Conservation (phyloP, 1,140 invertebrate genomes). For the Brachionus calyciflorus region DNA sequence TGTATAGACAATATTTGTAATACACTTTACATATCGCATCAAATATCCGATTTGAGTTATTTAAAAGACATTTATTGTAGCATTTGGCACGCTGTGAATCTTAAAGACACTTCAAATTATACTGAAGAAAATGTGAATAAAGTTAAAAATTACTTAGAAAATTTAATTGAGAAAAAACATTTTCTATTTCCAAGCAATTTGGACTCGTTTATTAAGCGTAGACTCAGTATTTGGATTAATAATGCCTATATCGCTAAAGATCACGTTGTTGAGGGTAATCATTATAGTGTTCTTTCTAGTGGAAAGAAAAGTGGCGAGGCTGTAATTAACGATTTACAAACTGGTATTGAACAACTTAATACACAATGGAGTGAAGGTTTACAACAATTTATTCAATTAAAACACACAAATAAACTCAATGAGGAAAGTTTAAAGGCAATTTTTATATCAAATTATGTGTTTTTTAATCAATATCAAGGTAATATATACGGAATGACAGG, state of each 20-base stretch:
- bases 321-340: not conserved
- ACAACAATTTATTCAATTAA: conserved; percentile 41
- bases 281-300: not conserved
- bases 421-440: not conserved
- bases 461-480: conserved; percentile 1
- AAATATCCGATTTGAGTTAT: not conserved
- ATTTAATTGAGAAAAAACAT: not conserved
- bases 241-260: not conserved
- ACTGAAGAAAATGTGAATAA: not conserved
- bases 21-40: conserved; percentile 1
- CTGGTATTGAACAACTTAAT: conserved; percentile 15
- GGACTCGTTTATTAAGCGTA: not conserved
- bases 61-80: not conserved
- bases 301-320: not conserved
- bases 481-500: conserved; percentile 27
- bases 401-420: not conserved
- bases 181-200: not conserved
- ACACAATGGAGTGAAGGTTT: conserved; percentile 39
- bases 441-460: conserved; percentile 24
- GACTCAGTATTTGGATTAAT: not conserved
- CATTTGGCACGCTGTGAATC: not conserved
- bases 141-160: not conserved
- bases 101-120: not conserved
- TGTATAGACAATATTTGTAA: not conserved
- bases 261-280: not conserved